Percentiles rank a stretch among this genome's conserved stretches.
These are phyloP conservation scores for Rhea pennata DNA, from an alignment of 2,113 vertebrate species.

Conservation along the genomic window DNA sequence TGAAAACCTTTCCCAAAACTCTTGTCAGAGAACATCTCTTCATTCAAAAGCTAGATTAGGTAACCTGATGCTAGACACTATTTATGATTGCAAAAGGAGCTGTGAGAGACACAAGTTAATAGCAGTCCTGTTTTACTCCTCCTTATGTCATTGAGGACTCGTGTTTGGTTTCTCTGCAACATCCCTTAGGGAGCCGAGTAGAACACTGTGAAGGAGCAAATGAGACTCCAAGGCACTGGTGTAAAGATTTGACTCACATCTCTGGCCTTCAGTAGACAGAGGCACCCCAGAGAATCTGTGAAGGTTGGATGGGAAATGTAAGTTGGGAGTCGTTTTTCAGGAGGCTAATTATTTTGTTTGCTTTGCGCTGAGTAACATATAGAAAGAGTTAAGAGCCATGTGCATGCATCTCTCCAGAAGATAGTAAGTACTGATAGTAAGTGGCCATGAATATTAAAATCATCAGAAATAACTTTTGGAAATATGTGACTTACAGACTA, in stretches of 20 bases:
- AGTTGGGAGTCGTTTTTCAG: neutral
- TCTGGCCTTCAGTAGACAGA: neutral
- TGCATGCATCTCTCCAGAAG: neutral
- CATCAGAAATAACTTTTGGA: neutral
- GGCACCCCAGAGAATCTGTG: neutral
- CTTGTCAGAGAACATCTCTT: neutral
- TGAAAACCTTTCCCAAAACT: neutral
- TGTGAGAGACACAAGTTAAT: neutral
- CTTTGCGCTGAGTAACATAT: neutral
- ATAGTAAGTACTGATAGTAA: neutral
- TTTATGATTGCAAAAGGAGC: neutral
- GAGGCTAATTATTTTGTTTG: neutral
- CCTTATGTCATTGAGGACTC: neutral
- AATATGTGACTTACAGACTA: neutral
- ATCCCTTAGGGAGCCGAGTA: neutral
- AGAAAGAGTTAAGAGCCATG: neutral
- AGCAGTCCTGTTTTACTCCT: neutral
- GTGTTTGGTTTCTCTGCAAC: neutral
- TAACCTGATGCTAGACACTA: neutral
- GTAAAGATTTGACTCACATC: neutral
- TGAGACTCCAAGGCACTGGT: fast-evolving
- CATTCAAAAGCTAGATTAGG: neutral
- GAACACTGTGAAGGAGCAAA: neutral
- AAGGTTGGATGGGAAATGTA: neutral
- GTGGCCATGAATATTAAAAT: neutral